Evolutionary conservation across 2,888 invertebrate species (phyloP), one percentile per base, ranked within the genome.

Genomic region (Thera obeliscata): DNA sequence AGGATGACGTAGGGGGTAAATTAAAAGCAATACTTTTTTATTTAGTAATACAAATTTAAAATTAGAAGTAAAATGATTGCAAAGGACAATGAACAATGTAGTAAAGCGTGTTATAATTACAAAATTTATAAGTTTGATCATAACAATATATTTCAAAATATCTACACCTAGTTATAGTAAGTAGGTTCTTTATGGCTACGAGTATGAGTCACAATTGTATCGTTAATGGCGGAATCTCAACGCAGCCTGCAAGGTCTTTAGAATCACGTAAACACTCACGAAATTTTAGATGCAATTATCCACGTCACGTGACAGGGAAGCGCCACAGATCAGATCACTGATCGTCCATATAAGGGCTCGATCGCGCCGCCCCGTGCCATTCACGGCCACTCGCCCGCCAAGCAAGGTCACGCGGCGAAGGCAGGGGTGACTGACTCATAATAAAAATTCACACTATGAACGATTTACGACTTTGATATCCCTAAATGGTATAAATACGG

Each of bases 351-450:
- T 85, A 89, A 81, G 89, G 89, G 75, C 78, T 72, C 79, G 71
- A 60, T 69, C 78, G 79, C 81, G 84, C 79, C 85, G 81, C 81
- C 80, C 81, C 78, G 77, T 67, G 79, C 75, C 82, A 74, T 50
- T 77, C 81, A 83, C 81, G 86, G 87, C 75, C 84, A 73, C 61
- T 66, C 72, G 54, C 66, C 73, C 80, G 76, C 72, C 79, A 33
- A 63, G 63, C 66, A 68, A 70, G 71, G 73, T 43, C 65, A 22
- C 56, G 22, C 41, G 6, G 11, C 48, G 35, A 61, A 48, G 43
- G 55, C 63, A 64, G 85, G 86, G 90, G 90, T 90, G 83, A 90
- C 82, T 89, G 89, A 90, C 89, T 89, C 85, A 84, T 79, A 76
- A 69, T 80, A 81, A 84, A 87, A 86, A 85, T 84, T 86, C 83